Evolutionary conservation across 2,797 vertebrate genomes (phyloP).

Genomic region (Apogon talboti): DNA sequence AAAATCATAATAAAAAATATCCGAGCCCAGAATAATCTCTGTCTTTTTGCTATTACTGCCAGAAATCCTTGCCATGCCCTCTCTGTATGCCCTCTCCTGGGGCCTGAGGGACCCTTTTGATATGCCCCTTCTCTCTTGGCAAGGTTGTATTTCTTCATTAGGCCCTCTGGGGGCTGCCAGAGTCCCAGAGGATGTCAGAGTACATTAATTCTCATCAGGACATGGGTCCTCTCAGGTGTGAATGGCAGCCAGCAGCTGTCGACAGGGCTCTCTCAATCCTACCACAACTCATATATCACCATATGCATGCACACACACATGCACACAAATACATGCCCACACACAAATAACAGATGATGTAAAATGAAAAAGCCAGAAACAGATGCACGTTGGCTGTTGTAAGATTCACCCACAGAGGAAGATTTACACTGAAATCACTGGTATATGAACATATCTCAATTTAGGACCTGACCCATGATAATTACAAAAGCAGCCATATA

Average conservation of each 20-base stretch:
- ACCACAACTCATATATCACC: slow-evolving; percentile 89
- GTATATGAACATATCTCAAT: slow-evolving; percentile 80
- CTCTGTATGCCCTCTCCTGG: slow-evolving; percentile 70
- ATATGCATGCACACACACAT: slow-evolving; percentile 62
- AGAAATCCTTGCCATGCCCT: slow-evolving; percentile 75
- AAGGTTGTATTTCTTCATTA: slow-evolving; percentile 90
- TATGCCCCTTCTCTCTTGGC: slow-evolving; percentile 74
- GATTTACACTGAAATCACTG: slow-evolving; percentile 74
- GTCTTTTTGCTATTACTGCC: slow-evolving; percentile 48
- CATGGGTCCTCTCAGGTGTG: slow-evolving; percentile 91
- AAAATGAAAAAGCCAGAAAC: slow-evolving; percentile 53
- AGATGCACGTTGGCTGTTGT: slow-evolving; percentile 52
- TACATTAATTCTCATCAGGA: slow-evolving; percentile 95
- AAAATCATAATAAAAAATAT: not conserved
- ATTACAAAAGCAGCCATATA: slow-evolving; percentile 84
- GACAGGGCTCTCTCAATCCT: slow-evolving; percentile 87
- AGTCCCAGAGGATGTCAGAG: slow-evolving; percentile 91
- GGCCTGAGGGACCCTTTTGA: slow-evolving; percentile 76
- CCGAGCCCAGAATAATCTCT: slow-evolving; percentile 34
- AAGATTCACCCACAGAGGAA: slow-evolving; percentile 70
- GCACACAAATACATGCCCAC: slow-evolving; percentile 16
- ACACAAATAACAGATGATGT: slow-evolving; percentile 37
- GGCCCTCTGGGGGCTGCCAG: slow-evolving; percentile 83
- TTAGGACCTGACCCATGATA: slow-evolving; percentile 80
- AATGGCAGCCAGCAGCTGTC: slow-evolving; percentile 93